A percentile compares a stretch with the other conserved stretches of the same genome.
Evolutionary conservation across 1,140 invertebrate species (phyloP).

Genomic region (Physella acuta): DNA sequence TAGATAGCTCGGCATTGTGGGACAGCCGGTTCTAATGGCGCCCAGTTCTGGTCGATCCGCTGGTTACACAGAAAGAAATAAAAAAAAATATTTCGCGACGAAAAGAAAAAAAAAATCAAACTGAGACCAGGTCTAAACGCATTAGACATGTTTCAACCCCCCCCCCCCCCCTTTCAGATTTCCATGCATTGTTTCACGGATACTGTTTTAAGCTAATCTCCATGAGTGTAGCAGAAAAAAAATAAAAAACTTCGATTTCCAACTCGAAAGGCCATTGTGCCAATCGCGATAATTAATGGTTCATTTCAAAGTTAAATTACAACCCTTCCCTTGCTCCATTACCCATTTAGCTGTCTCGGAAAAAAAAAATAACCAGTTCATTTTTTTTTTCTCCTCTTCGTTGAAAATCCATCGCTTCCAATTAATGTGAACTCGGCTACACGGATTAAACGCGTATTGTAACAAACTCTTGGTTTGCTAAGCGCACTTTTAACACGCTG

Average conservation of each 20-base stretch:
- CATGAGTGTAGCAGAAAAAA: no score
- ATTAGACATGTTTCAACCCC: not conserved
- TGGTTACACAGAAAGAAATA: no score
- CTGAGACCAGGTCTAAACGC: no score
- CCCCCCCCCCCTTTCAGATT: not conserved
- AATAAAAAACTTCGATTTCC: conserved; percentile 13
- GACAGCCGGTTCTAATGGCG: no score
- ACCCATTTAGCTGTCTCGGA: conserved; percentile 8
- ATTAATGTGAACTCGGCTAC: not conserved
- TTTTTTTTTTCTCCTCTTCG: no score
- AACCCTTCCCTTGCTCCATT: conserved; percentile 15
- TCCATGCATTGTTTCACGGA: not conserved
- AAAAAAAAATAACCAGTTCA: not conserved
- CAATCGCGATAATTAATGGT: conserved; percentile 14
- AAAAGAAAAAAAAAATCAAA: no score
- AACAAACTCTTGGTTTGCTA: not conserved
- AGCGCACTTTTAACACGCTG: not conserved
- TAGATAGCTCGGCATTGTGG: no score
- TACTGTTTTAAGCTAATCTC: conserved; percentile 20
- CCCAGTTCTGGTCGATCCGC: no score
- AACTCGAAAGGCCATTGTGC: conserved; percentile 10
- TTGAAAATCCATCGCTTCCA: not conserved
- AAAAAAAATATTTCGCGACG: no score
- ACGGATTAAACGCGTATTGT: not conserved
- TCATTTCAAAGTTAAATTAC: conserved; percentile 17